These are phyloP conservation scores for Drosophila antonietae DNA, from an alignment of 2,888 invertebrate species.

Conservation along the genomic window DNA sequence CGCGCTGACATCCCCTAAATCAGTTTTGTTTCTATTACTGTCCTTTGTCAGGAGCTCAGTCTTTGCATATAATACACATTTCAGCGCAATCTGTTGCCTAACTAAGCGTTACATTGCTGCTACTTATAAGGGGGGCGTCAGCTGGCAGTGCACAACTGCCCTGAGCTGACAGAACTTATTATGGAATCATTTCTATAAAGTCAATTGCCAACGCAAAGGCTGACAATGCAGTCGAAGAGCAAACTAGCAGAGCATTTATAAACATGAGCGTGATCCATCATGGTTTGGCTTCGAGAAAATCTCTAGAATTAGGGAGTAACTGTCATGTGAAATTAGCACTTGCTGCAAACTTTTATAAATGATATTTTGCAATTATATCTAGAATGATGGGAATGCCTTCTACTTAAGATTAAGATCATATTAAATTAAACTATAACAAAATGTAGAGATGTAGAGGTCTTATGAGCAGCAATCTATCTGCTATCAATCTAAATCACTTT, in stretches of 20 bases:
- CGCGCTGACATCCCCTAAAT: conserved; percentile 62
- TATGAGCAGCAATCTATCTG: background rate
- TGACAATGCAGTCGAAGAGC: conserved; percentile 1
- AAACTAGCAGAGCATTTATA: background rate
- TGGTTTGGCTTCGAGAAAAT: background rate
- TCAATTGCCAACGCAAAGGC: background rate
- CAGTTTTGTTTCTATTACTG: conserved; percentile 4
- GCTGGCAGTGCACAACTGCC: conserved; percentile 32
- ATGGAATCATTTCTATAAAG: conserved; percentile 22
- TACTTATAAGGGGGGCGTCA: conserved; percentile 39
- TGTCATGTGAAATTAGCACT: background rate
- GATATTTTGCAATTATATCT: background rate
- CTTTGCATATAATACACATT: conserved; percentile 61
- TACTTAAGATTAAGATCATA: background rate
- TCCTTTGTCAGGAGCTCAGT: conserved; percentile 31
- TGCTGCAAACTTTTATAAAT: background rate
- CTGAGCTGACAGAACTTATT: conserved; percentile 47
- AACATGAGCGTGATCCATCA: conserved; percentile 22
- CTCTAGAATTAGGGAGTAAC: background rate
- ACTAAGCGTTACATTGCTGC: conserved; percentile 79
- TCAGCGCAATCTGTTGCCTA: conserved; percentile 77
- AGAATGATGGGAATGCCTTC: background rate
- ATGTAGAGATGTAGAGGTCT: background rate
- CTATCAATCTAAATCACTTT: background rate
- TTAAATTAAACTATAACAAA: too few relatives aligned